phyloP scores from a whole-genome alignment of 2,888 invertebrate species.

The Pachycephus smyrnensis region DNA sequence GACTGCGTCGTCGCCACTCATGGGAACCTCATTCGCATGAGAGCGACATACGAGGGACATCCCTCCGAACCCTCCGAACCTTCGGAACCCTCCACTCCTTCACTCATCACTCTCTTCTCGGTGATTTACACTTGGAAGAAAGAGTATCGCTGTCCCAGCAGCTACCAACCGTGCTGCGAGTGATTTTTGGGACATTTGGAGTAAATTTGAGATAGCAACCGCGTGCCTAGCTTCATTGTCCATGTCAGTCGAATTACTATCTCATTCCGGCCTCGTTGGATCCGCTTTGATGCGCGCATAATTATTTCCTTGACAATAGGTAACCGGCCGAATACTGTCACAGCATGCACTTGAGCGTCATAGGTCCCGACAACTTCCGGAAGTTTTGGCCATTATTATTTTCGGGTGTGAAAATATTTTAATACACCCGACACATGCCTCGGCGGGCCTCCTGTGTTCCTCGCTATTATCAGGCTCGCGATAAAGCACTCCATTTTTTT shows the following conservation, averaged over 20 bases:
- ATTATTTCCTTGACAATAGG: constrained; percentile 25
- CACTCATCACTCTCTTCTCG: background rate
- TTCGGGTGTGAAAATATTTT: constrained; percentile 36
- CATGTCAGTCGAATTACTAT: constrained; percentile 27
- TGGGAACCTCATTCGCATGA: constrained; percentile 5
- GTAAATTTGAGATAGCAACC: background rate
- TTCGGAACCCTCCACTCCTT: no score
- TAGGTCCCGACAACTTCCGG: constrained; percentile 21
- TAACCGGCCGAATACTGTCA: constrained; percentile 23
- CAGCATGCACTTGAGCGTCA: constrained; percentile 4
- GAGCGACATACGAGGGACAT: background rate
- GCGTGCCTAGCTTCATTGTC: constrained; percentile 20
- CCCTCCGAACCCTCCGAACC: background rate
- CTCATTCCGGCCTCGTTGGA: constrained; percentile 27
- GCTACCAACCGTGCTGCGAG: background rate
- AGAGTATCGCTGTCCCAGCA: background rate
- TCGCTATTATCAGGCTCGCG: background rate
- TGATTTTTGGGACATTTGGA: background rate
- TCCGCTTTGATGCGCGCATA: constrained; percentile 17
- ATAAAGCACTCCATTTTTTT: background rate
- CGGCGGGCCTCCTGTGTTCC: background rate
- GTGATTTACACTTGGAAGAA: background rate
- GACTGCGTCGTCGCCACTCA: background rate
- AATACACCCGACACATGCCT: constrained; percentile 3
- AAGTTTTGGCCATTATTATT: constrained; percentile 30